These are phyloP conservation scores for Trachelus stipa DNA, from an alignment of 2,888 invertebrate species.

Conservation along the genomic window DNA sequence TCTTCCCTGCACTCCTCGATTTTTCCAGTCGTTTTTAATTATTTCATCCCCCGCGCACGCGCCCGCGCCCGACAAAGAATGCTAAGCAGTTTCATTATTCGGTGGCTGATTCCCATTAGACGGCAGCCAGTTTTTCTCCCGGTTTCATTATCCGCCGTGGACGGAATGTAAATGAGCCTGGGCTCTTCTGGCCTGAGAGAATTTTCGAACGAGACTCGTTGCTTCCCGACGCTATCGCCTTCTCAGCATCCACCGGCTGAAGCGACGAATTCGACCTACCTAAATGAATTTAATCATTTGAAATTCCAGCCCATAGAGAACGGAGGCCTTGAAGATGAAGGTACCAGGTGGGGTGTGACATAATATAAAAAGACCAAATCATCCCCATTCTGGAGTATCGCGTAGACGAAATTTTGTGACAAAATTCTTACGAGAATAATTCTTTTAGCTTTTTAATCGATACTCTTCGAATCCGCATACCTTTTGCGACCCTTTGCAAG, in stretches of 20 bases:
- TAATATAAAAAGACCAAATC: too few relatives aligned
- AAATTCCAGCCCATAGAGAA: too few relatives aligned
- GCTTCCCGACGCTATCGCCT: too few relatives aligned
- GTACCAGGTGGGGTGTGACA: too few relatives aligned
- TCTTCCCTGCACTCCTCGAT: neutral
- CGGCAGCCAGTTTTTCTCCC: constrained; percentile 61
- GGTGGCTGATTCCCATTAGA: constrained; percentile 63
- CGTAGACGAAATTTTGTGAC: too few relatives aligned
- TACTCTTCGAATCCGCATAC: constrained; percentile 58
- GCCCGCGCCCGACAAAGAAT: constrained; percentile 54
- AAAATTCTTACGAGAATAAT: neutral
- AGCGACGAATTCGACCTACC: too few relatives aligned
- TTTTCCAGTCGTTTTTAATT: constrained; percentile 47
- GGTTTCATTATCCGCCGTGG: constrained; percentile 62
- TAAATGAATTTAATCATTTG: too few relatives aligned
- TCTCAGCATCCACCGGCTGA: too few relatives aligned
- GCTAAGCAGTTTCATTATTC: constrained; percentile 65
- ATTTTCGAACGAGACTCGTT: constrained; percentile 39
- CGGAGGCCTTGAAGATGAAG: too few relatives aligned
- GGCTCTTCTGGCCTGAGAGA: constrained; percentile 37
- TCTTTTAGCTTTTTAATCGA: constrained; percentile 34
- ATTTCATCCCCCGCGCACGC: constrained; percentile 48
- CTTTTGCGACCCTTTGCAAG: constrained; percentile 31
- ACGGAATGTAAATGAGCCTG: constrained; percentile 62
- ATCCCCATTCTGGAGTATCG: too few relatives aligned